Evolutionary conservation across 2,113 vertebrate genomes (phyloP).

Genomic region (Rhagologus leucostigma): DNA sequence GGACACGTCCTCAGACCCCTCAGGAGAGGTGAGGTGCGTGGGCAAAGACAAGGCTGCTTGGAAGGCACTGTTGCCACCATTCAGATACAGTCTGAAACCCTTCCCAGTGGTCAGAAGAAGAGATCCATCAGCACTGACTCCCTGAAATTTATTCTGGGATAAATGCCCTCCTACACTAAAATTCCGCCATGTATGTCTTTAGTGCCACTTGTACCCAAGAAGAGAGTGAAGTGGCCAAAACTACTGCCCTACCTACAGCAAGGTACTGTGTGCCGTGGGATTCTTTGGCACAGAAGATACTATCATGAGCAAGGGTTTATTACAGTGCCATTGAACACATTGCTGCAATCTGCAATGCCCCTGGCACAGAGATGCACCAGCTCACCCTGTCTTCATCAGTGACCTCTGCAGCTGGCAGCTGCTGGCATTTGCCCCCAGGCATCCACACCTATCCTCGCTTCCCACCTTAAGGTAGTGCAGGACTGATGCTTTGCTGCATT

Average conservation of each 20-base stretch:
- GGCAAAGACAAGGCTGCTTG: neutral
- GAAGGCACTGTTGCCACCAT: neutral
- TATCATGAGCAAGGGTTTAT: accelerated
- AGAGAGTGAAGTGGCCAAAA: neutral
- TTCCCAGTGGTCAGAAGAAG: neutral
- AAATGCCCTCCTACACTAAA: neutral
- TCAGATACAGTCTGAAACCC: neutral
- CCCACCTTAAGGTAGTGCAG: neutral
- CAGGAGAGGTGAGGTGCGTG: neutral
- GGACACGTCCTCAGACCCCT: neutral
- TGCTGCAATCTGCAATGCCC: neutral
- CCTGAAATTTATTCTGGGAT: neutral
- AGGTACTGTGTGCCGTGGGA: accelerated
- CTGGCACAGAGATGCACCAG: neutral
- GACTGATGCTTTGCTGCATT: neutral
- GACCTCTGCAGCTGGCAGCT: neutral
- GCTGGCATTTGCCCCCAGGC: neutral
- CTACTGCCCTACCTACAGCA: neutral
- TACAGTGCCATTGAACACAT: neutral
- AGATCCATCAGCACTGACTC: neutral
- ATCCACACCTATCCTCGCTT: neutral
- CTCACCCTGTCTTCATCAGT: neutral
- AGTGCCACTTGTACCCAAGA: neutral
- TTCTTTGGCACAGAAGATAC: neutral
- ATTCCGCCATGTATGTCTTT: accelerated